Conservation (phyloP, 2,888 invertebrate species). For the Brassicogethes aeneus region DNA sequence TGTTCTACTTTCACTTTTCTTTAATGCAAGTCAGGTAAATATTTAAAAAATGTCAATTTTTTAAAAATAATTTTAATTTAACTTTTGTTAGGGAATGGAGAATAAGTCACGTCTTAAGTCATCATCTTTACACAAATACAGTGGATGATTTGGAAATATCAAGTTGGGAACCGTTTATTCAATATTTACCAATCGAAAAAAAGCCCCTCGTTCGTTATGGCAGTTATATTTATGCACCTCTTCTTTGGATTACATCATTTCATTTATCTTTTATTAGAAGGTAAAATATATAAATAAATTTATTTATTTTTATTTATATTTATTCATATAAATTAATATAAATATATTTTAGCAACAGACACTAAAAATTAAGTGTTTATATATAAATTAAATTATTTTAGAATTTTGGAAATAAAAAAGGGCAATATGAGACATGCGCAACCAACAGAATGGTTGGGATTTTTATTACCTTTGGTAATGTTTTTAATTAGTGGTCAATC, state of each 20-base stretch:
- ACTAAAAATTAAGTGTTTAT: too few relatives aligned
- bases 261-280: conserved; percentile 38
- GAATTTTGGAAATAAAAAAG: conserved; percentile 14
- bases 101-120: conserved; percentile 66
- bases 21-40: conserved; percentile 54
- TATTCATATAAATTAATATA: too few relatives aligned
- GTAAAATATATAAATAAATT: conserved; percentile 27
- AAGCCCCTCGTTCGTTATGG: conserved; percentile 44
- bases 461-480: conserved; percentile 40
- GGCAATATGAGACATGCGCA: conserved; percentile 10
- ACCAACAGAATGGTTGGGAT: conserved; percentile 36
- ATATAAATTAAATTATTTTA: conserved; percentile 7
- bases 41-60: background rate
- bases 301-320: conserved; percentile 5
- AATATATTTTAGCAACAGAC: too few relatives aligned
- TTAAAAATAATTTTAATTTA: background rate
- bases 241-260: conserved; percentile 31
- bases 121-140: conserved; percentile 72
- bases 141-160: conserved; percentile 65
- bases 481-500: conserved; percentile 33
- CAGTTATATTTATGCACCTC: conserved; percentile 29
- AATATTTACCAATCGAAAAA: conserved; percentile 55
- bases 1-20: conserved; percentile 67
- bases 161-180: conserved; percentile 52
- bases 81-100: conserved; percentile 55